Percentiles rank a stretch among this genome's conserved stretches.
These are phyloP conservation scores for Lineus longissimus DNA, from an alignment of 1,140 invertebrate species.

Conservation along the genomic window DNA sequence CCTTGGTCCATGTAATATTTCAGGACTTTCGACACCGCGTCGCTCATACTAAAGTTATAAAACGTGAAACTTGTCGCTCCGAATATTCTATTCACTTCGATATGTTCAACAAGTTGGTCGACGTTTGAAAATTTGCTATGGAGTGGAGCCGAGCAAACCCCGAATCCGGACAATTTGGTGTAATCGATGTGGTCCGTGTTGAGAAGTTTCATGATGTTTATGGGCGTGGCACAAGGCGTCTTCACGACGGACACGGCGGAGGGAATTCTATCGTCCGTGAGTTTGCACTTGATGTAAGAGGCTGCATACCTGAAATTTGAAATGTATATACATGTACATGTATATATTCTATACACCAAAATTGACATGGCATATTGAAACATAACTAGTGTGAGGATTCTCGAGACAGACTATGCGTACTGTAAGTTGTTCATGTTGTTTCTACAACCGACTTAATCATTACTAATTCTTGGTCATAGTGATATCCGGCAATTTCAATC, in stretches of 20 bases:
- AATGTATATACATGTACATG: background rate
- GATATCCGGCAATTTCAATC: no score
- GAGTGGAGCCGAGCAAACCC: constrained; percentile 85
- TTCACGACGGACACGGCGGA: constrained; percentile 21
- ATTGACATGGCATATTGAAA: no score
- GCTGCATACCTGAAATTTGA: background rate
- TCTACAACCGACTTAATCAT: no score
- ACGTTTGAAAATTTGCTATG: constrained; percentile 80
- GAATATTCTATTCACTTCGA: constrained; percentile 80
- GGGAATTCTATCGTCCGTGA: background rate
- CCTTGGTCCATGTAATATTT: constrained; percentile 63
- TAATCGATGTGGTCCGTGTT: background rate
- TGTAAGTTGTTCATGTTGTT: no score
- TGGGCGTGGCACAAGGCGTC: constrained; percentile 4
- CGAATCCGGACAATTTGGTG: constrained; percentile 57
- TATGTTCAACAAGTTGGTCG: constrained; percentile 78
- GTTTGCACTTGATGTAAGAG: background rate
- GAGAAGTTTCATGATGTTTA: background rate
- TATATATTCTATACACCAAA: no score
- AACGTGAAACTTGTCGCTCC: constrained; percentile 85
- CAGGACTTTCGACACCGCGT: constrained; percentile 65
- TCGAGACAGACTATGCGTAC: no score
- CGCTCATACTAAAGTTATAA: constrained; percentile 84
- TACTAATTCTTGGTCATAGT: no score
- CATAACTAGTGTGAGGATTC: no score